Evolutionary conservation across 2,113 vertebrate species (phyloP), one percentile per base, ranked within the genome.

Genomic region (Chlamydotis undulata): DNA sequence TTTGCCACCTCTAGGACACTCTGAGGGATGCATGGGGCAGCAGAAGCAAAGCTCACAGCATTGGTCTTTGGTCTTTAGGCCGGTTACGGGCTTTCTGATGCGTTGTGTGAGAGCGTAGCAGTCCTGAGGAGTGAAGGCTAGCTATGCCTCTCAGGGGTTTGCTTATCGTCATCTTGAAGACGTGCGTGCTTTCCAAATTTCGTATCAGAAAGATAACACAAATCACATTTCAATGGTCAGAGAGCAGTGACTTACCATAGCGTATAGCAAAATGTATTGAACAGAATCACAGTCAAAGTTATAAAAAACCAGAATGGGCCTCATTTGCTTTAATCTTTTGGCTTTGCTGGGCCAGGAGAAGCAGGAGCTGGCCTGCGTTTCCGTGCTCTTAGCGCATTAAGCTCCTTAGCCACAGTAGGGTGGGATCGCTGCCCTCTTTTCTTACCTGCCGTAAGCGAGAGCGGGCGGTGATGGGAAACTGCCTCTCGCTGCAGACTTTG

Each of bases 241-340:
- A 64, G 37, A 45, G 50, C 35, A 63, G 60, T 31, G 65, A 21
- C 25, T 49, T 47, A 52, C 28, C 35, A 5, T 12, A 12, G 28
- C 3, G 0, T 50, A 5, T 70, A 47, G 28, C 73, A 12, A 39
- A 29, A 37, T 19, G 13, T 29, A 23, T 31, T 4, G 0, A 35
- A 47, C 28, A 49, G 37, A 87, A 33, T 8, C 25, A 19, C 13
- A 26, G 50, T 13, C 39, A 26, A 35, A 60, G 37, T 8, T 31
- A 35, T 43, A 25, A 43, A 56, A 88, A 39, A 23, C 0, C 60
- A 41, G 43, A 8, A 22, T 31, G 16, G 39, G 47, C 43, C 37
- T 77, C 43, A 4, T 37, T 56, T 53, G 28, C 56, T 69, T 53
- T 57, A 12, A 12, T 43, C 26, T 18, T 45, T 56, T 8, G 17